These are phyloP conservation scores for Chrysochloris asiatica DNA, from an alignment of 2,113 vertebrate genomes.

Conservation along the genomic window DNA sequence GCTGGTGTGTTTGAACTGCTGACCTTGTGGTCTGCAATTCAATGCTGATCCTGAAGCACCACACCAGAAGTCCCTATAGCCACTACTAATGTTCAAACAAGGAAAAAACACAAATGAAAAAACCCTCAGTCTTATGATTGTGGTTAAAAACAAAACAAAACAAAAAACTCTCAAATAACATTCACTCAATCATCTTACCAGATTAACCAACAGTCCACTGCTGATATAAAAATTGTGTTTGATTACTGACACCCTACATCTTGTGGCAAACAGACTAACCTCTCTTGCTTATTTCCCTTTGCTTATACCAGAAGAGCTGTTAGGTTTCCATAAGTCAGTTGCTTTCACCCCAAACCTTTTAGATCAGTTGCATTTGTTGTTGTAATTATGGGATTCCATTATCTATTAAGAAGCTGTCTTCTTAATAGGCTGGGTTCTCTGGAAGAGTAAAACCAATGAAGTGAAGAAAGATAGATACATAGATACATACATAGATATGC, in stretches of 20 bases:
- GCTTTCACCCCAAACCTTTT: not conserved
- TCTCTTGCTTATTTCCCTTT: not conserved
- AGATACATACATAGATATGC: no score
- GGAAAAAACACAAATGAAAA: not conserved
- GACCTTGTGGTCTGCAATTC: no score
- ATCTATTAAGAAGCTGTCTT: no score
- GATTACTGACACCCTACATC: not conserved
- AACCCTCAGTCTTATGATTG: not conserved
- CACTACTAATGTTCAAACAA: not conserved
- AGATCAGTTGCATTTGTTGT: not conserved
- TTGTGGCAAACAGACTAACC: fast-evolving
- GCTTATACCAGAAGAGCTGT: not conserved
- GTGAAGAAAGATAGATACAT: no score
- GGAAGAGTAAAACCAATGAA: no score
- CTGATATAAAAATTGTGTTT: not conserved
- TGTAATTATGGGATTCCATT: not conserved
- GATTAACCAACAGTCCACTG: not conserved
- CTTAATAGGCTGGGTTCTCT: no score
- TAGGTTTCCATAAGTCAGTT: not conserved
- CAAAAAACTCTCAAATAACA: no score
- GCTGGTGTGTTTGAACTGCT: no score
- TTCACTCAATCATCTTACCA: not conserved
- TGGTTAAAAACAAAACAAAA: no score
- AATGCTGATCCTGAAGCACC: no score
- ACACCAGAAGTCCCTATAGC: no score